Conservation (phyloP, 2,888 invertebrate genomes). For the Euphydryas editha region DNA sequence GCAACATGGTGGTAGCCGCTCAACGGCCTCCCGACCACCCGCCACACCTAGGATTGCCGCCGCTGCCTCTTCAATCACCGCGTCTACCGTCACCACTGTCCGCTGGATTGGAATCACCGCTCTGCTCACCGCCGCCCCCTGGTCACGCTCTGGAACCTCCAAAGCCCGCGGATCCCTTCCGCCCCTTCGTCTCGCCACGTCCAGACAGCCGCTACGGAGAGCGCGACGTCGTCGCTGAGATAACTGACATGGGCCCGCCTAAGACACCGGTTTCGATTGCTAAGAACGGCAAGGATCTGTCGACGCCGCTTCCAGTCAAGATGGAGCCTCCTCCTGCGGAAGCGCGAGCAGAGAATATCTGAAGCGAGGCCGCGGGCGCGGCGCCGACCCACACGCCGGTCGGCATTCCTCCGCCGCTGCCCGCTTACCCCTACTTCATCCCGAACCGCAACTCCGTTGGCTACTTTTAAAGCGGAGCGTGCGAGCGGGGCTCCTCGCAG, state of each 20-base stretch:
- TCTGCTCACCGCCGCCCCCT: slow-evolving; percentile 85
- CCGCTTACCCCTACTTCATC: slow-evolving; percentile 76
- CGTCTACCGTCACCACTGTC: slow-evolving; percentile 82
- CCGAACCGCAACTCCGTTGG: slow-evolving; percentile 75
- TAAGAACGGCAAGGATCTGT: slow-evolving; percentile 73
- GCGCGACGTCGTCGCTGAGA: slow-evolving; percentile 80
- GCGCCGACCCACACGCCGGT: slow-evolving; percentile 47
- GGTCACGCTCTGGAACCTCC: slow-evolving; percentile 87
- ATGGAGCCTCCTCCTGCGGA: slow-evolving; percentile 85
- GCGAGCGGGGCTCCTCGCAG: slow-evolving; percentile 14
- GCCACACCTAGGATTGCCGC: slow-evolving; percentile 78
- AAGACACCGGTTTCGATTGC: slow-evolving; percentile 63
- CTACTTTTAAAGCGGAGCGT: slow-evolving; percentile 63
- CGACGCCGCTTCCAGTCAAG: slow-evolving; percentile 86
- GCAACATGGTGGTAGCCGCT: slow-evolving; percentile 88
- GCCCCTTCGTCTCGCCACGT: slow-evolving; percentile 84
- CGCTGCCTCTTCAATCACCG: slow-evolving; percentile 70
- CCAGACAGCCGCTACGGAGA: slow-evolving; percentile 86
- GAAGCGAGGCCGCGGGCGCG: slow-evolving; percentile 80
- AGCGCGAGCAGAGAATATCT: slow-evolving; percentile 83
- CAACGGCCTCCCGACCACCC: slow-evolving; percentile 73
- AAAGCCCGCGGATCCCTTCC: slow-evolving; percentile 79
- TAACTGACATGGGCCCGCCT: slow-evolving; percentile 75
- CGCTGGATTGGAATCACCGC: slow-evolving; percentile 84
- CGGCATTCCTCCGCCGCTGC: slow-evolving; percentile 66